phyloP scores from a whole-genome alignment of 2,113 vertebrate genomes.

The Hylia prasina region DNA sequence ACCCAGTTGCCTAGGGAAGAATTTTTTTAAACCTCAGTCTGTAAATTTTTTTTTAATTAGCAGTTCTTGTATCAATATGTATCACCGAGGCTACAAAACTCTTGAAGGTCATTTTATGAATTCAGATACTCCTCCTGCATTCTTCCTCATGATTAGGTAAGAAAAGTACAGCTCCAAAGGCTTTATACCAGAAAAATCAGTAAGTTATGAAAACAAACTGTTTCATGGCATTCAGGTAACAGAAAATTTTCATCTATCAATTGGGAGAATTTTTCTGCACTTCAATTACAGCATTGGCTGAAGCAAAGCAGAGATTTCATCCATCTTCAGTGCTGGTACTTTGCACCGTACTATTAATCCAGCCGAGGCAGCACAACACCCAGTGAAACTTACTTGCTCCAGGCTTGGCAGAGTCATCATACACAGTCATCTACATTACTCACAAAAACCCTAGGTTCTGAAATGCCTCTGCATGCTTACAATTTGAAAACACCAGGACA shows the following conservation, averaged over 20 bases:
- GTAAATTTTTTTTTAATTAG: rapidly evolving
- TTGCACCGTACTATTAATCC: background rate
- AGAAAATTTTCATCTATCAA: background rate
- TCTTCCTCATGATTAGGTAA: background rate
- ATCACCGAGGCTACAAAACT: background rate
- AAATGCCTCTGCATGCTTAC: background rate
- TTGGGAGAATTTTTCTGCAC: background rate
- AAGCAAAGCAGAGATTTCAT: background rate
- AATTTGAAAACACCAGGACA: background rate
- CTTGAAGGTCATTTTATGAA: background rate
- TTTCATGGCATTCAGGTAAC: background rate
- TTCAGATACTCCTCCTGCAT: background rate
- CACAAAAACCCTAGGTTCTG: background rate
- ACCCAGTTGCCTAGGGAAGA: background rate
- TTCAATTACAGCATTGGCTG: background rate
- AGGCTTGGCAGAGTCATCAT: background rate
- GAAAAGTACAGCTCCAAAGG: background rate
- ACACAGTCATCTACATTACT: background rate
- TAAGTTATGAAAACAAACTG: background rate
- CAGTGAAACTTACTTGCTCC: background rate
- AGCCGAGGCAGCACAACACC: background rate
- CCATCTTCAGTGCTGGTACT: background rate
- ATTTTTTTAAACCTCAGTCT: background rate
- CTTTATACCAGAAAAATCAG: background rate
- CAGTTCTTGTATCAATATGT: background rate